phyloP scores from a whole-genome alignment of 2,797 vertebrate species.

The Fundulus diaphanus region DNA sequence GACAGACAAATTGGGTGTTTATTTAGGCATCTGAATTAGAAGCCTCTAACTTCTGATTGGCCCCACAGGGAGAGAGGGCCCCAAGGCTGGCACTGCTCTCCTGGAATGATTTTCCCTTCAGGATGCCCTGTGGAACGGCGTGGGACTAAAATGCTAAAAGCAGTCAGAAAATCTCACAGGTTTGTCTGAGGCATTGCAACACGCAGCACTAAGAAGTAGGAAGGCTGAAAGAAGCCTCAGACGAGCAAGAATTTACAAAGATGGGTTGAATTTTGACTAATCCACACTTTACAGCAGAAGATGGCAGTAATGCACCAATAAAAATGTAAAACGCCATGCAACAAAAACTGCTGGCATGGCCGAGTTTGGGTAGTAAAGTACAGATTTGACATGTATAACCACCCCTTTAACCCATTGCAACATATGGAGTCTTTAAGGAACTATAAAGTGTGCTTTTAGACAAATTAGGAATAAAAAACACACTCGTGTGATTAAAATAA shows the following conservation, averaged over 20 bases:
- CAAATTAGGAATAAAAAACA: slow-evolving; percentile 77
- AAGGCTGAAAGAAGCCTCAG: background rate
- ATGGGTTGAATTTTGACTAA: background rate
- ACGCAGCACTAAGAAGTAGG: background rate
- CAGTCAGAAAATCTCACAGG: background rate
- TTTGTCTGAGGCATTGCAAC: background rate
- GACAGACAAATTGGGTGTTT: background rate
- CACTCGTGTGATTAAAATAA: background rate
- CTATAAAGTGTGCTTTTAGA: slow-evolving; percentile 90
- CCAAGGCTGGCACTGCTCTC: background rate
- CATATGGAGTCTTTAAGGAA: slow-evolving; percentile 92
- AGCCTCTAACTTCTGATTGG: slow-evolving; percentile 1
- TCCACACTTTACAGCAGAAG: background rate
- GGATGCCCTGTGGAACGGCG: background rate
- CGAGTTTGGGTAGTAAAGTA: slow-evolving; percentile 27
- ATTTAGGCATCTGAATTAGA: background rate
- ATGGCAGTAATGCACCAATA: slow-evolving; percentile 3
- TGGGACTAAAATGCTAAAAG: background rate
- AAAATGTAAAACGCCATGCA: background rate
- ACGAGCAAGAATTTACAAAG: background rate
- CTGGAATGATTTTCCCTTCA: background rate
- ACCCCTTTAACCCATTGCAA: slow-evolving; percentile 82
- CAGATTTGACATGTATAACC: slow-evolving; percentile 91
- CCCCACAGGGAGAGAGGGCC: background rate
- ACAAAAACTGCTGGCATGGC: background rate